phyloP scores from a whole-genome alignment of 2,888 invertebrate species.

The Ptilodon capucinus region DNA sequence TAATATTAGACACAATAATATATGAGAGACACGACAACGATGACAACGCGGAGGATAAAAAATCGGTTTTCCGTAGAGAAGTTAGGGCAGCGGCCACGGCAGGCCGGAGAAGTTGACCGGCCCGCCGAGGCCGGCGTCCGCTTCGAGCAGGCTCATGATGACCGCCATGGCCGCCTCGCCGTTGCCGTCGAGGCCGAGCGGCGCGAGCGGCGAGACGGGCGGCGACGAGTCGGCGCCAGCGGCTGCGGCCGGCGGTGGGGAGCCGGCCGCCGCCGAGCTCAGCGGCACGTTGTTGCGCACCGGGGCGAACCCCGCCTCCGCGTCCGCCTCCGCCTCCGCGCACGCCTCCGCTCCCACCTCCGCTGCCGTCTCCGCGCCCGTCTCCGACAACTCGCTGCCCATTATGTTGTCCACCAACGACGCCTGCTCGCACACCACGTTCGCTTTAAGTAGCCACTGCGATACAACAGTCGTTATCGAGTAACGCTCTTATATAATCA shows the following conservation, averaged over 20 bases:
- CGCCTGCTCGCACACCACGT: slow-evolving; percentile 37
- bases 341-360: slow-evolving; percentile 18
- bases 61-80: too few relatives aligned
- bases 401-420: slow-evolving; percentile 56
- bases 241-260: slow-evolving; percentile 39
- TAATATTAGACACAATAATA: too few relatives aligned
- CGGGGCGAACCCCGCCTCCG: slow-evolving; percentile 30
- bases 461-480: slow-evolving; percentile 2
- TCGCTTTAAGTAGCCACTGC: slow-evolving; percentile 29
- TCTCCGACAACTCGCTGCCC: slow-evolving; percentile 31
- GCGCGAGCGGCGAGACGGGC: slow-evolving; percentile 50
- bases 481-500: neutral
- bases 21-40: too few relatives aligned
- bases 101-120: slow-evolving; percentile 93
- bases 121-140: slow-evolving; percentile 93
- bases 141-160: slow-evolving; percentile 94
- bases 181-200: slow-evolving; percentile 85
- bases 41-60: too few relatives aligned
- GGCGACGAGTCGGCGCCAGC: slow-evolving; percentile 40
- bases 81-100: slow-evolving; percentile 91
- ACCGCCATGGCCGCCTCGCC: slow-evolving; percentile 96
- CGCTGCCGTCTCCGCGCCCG: neutral
- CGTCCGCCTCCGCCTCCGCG: neutral
- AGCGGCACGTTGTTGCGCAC: slow-evolving; percentile 67
- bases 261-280: slow-evolving; percentile 46